These are phyloP conservation scores for Odontesthes bonariensis DNA, from an alignment of 2,113 vertebrate genomes.

Conservation along the genomic window DNA sequence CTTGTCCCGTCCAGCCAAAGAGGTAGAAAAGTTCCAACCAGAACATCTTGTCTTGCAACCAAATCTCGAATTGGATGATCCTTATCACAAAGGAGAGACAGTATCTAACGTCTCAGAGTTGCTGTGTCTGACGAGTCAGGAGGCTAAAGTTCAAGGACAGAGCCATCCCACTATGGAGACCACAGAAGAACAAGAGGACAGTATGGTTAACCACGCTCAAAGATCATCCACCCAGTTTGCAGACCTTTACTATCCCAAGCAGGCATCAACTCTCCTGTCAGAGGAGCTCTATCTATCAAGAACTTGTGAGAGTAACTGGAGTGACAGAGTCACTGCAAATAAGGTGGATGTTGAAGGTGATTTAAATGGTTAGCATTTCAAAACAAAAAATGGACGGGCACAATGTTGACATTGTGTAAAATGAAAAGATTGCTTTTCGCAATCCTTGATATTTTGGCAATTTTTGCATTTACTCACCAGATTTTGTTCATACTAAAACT, in stretches of 20 bases:
- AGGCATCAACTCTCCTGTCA: slow-evolving; percentile 47
- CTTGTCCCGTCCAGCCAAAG: slow-evolving; percentile 5
- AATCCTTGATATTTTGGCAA: slow-evolving; percentile 55
- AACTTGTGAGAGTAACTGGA: slow-evolving; percentile 72
- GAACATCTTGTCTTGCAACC: slow-evolving; percentile 13
- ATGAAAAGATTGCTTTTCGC: slow-evolving; percentile 57
- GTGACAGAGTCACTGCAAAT: slow-evolving; percentile 79
- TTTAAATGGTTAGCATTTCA: slow-evolving; percentile 81
- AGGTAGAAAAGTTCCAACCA: slow-evolving; percentile 27
- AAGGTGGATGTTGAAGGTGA: slow-evolving; percentile 88
- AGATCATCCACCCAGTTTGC: slow-evolving; percentile 29
- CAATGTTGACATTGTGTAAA: slow-evolving; percentile 73
- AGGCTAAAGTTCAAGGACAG: slow-evolving; percentile 23
- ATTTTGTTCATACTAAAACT: slow-evolving; percentile 54
- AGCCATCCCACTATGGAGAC: slow-evolving; percentile 15
- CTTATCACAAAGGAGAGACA: slow-evolving; percentile 19
- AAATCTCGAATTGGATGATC: slow-evolving; percentile 21
- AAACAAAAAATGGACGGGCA: slow-evolving; percentile 72
- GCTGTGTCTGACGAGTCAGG: slow-evolving; percentile 14
- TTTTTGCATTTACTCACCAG: slow-evolving; percentile 48
- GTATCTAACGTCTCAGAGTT: slow-evolving; percentile 8
- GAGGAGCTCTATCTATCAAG: slow-evolving; percentile 73
- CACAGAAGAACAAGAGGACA: slow-evolving; percentile 42
- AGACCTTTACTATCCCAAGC: slow-evolving; percentile 45
- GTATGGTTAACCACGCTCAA: slow-evolving; percentile 31